phyloP scores from a whole-genome alignment of 1,140 invertebrate species.

The Drosophila lini region DNA sequence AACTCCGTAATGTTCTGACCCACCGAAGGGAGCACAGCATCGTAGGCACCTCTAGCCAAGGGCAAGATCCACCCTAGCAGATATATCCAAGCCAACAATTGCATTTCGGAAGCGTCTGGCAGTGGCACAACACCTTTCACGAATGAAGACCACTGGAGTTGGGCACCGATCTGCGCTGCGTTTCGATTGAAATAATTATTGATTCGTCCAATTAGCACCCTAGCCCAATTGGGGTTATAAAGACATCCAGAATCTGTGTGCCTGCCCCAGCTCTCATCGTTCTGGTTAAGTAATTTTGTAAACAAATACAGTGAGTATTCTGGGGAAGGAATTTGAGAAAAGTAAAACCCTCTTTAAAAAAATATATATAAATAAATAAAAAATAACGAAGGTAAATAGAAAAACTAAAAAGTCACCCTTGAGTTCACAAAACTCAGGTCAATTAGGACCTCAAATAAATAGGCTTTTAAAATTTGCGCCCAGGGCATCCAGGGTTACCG shows the following conservation, averaged over 20 bases:
- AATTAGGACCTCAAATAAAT: too few relatives aligned
- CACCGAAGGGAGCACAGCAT: conserved; percentile 32
- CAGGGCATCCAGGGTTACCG: not conserved
- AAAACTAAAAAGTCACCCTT: not conserved
- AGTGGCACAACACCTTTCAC: conserved; percentile 9
- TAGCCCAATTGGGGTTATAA: conserved; percentile 46
- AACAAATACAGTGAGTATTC: conserved; percentile 16
- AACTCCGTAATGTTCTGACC: conserved; percentile 61
- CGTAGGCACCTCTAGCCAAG: conserved; percentile 22
- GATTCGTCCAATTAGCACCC: conserved; percentile 20
- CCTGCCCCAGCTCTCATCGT: conserved; percentile 3
- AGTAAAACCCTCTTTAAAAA: not conserved
- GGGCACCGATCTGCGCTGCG: not conserved
- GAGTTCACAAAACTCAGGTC: not conserved
- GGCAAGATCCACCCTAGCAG: conserved; percentile 18
- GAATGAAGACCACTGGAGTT: conserved; percentile 18
- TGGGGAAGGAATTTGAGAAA: not conserved
- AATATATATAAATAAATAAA: too few relatives aligned
- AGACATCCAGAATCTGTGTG: conserved; percentile 29
- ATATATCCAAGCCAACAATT: conserved; percentile 24
- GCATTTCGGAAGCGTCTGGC: conserved; percentile 26
- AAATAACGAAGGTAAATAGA: rapidly evolving
- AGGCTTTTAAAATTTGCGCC: not conserved
- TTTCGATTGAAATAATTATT: conserved; percentile 13
- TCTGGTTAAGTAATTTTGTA: conserved; percentile 22